Evolutionary conservation across 2,888 invertebrate genomes (phyloP), one percentile per base, ranked within the genome.

Genomic region (Agrotis exclamationis): DNA sequence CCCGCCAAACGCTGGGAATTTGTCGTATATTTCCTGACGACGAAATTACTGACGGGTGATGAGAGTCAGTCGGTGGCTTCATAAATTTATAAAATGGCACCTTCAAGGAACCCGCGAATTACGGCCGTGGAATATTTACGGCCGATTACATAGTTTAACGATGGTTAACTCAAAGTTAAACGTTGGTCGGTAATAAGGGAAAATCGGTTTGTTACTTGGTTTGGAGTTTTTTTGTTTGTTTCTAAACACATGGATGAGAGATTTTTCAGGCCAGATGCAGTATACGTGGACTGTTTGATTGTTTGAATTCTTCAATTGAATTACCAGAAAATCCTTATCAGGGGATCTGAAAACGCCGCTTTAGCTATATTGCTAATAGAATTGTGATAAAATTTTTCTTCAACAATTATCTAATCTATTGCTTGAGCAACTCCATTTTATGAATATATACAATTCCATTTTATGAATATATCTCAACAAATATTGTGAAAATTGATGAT

Each of bases 31-130:
- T 86, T 87, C 85, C 86, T 84, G 74, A 73, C 80, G 79, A 86
- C 83, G 74, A 86, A 87, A 85, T 89, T 87, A 87, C 88, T 74
- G 69, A 70, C 75, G 84, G 86, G 83, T 86, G 89, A 88, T 85
- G 86, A 86, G 78, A 86, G 81, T 68, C 80, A 81, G 84, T 86
- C 77, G 85, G 79, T 74, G 67, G 79, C 75, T 85, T 80, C 77
- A 83, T 86, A 83, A 85, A 85, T 86, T 79, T 83, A 85, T 80
- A 76, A 83, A 86, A 86, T 80, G 75, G 77, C 73, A 73, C 56
- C 79, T 78, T 57, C 58, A 50, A 18, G 70, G 58, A 50, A 56
- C 75, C 73, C 70, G 44, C 66, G 39, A 73, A 73, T 79, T 64
- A 75, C 54, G 56, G 54, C 54, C 56, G 24, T 63, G 53, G 79